Percentiles rank a stretch among this genome's conserved stretches.
Evolutionary conservation across 2,888 invertebrate genomes (phyloP).

Genomic region (Tolmerus cingulatus): DNA sequence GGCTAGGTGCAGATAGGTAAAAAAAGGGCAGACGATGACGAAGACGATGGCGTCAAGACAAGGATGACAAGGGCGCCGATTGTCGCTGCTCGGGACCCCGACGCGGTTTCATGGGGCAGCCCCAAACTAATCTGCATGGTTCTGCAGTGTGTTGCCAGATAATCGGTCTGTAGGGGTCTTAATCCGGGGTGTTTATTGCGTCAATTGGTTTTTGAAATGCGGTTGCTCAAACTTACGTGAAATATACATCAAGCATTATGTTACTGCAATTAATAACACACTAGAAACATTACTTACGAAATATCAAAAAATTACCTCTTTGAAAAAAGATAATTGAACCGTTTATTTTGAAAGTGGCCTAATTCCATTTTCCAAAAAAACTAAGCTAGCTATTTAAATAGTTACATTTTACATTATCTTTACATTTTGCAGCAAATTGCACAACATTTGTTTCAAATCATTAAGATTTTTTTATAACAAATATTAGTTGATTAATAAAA

Average conservation of each 20-base stretch:
- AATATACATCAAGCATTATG: neutral
- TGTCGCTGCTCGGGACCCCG: neutral
- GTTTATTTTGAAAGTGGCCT: too few species aligned
- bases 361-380: too few species aligned
- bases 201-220: neutral
- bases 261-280: too few species aligned
- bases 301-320: neutral
- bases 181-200: neutral
- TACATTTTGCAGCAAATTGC: too few species aligned
- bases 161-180: neutral
- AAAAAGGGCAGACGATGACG: neutral
- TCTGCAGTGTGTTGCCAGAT: neutral
- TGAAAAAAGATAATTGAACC: too few species aligned
- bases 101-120: neutral
- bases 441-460: too few species aligned
- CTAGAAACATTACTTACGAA: too few species aligned
- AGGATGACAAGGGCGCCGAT: neutral
- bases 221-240: neutral
- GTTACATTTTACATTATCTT: too few species aligned
- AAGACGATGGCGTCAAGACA: neutral
- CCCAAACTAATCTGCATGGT: neutral
- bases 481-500: too few species aligned
- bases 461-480: too few species aligned
- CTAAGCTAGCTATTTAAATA: too few species aligned
- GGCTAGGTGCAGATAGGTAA: neutral